Evolutionary conservation across 2,113 vertebrate genomes (phyloP).

Genomic region (Periophthalmodon schlosseri): DNA sequence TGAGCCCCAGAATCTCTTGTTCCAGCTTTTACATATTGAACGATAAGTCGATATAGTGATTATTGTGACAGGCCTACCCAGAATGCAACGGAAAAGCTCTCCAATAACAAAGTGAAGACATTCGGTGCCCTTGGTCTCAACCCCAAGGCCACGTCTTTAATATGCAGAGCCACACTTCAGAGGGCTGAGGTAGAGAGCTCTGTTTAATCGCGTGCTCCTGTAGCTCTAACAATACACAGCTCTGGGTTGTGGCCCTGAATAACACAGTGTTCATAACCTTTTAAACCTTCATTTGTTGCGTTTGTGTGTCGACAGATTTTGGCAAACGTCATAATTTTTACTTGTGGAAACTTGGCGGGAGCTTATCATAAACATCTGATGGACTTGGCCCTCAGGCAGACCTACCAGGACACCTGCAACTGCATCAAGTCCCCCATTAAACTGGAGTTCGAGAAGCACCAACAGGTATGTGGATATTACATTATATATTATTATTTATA

Average conservation of each 20-base stretch:
- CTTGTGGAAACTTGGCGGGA: conserved; percentile 93
- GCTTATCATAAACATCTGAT: conserved; percentile 97
- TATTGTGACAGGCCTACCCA: too few species aligned
- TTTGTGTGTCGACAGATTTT: conserved; percentile 80
- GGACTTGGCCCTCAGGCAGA: conserved; percentile 94
- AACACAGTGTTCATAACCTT: background rate
- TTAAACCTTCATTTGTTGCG: conserved; percentile 13
- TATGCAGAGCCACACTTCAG: conserved; percentile 38
- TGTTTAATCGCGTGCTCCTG: conserved; percentile 29
- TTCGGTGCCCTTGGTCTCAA: conserved; percentile 31
- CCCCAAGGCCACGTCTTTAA: conserved; percentile 35
- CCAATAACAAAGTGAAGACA: conserved; percentile 38
- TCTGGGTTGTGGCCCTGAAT: background rate
- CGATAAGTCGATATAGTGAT: too few species aligned
- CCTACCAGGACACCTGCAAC: conserved; percentile 95
- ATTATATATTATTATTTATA: conserved; percentile 11
- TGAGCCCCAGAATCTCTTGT: too few species aligned
- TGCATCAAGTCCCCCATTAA: conserved; percentile 99
- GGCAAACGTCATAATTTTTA: conserved; percentile 96
- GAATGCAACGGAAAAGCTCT: conserved; percentile 28
- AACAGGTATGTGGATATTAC: conserved; percentile 83
- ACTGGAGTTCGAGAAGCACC: conserved; percentile 95
- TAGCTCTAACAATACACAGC: conserved; percentile 53
- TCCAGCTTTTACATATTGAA: too few species aligned
- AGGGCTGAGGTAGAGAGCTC: conserved; percentile 41